These are phyloP conservation scores for Chionis minor DNA, from an alignment of 2,113 vertebrate species.

Conservation along the genomic window DNA sequence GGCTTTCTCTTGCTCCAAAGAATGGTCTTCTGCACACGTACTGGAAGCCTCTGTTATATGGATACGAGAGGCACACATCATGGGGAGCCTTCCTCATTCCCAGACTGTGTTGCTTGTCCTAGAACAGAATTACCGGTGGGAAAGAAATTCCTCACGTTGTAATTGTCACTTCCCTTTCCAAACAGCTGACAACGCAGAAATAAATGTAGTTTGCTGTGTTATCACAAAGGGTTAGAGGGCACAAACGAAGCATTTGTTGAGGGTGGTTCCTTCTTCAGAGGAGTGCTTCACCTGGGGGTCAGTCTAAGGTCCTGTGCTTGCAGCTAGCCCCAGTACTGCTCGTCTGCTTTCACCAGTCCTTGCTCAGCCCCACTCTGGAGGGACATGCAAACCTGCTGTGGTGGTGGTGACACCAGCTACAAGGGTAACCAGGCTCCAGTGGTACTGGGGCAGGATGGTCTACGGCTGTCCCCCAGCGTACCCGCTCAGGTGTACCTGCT, in stretches of 20 bases:
- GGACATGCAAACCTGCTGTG: not conserved
- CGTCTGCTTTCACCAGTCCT: not conserved
- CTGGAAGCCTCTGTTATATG: not conserved
- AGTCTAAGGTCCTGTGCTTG: not conserved
- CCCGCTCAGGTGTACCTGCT: not conserved
- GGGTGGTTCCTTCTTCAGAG: not conserved
- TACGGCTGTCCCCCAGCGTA: fast-evolving
- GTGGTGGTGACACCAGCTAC: not conserved
- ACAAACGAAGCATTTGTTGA: not conserved
- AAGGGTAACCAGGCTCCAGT: not conserved
- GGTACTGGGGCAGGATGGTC: not conserved
- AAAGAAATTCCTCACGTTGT: not conserved
- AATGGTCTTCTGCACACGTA: not conserved
- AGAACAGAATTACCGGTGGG: not conserved
- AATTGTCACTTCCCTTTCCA: not conserved
- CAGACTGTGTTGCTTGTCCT: not conserved
- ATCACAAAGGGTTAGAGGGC: not conserved
- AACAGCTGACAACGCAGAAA: not conserved
- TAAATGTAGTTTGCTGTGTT: not conserved
- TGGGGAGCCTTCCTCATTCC: fast-evolving
- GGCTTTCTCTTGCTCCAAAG: not conserved
- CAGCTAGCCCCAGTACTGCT: fast-evolving
- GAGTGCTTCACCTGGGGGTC: not conserved
- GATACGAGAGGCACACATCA: not conserved
- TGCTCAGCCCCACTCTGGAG: not conserved